Percentiles rank a stretch among this genome's conserved stretches.
These are phyloP conservation scores for Drosophila jambulina DNA, from an alignment of 1,140 invertebrate genomes.

Conservation along the genomic window DNA sequence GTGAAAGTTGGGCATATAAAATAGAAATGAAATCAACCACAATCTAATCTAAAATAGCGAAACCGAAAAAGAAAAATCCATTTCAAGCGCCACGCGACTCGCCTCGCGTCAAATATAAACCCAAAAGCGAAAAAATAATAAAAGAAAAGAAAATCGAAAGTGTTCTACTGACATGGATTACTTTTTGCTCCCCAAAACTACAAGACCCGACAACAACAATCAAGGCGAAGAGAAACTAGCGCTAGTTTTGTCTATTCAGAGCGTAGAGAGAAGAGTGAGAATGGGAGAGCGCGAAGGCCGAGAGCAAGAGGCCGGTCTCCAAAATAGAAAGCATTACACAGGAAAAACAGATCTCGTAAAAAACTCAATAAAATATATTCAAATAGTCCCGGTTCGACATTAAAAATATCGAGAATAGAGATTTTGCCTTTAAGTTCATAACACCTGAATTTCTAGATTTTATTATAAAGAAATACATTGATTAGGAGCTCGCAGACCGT, in stretches of 20 bases:
- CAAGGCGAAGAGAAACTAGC: constrained; percentile 64
- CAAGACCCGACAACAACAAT: constrained; percentile 40
- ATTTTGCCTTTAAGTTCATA: not conserved
- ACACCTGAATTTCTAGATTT: too few species aligned
- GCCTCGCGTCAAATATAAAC: constrained; percentile 46
- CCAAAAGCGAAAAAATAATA: constrained; percentile 31
- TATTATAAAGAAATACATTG: too few species aligned
- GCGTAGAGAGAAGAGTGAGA: constrained; percentile 18
- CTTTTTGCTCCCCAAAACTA: constrained; percentile 62
- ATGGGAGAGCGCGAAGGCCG: constrained; percentile 10
- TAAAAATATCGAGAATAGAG: not conserved
- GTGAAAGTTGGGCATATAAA: constrained; percentile 55
- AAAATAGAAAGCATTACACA: constrained; percentile 73
- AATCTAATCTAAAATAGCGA: constrained; percentile 28
- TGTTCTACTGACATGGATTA: constrained; percentile 85
- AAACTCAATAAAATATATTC: not conserved
- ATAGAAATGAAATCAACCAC: constrained; percentile 31
- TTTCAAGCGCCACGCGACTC: constrained; percentile 47
- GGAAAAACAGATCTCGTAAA: constrained; percentile 3
- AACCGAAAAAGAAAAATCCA: constrained; percentile 23
- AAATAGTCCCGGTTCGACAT: not conserved
- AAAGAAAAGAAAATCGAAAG: constrained; percentile 78
- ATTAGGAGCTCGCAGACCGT: too few species aligned
- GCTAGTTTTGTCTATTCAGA: constrained; percentile 65
- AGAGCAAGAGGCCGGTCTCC: constrained; percentile 38